Conservation (phyloP, 2,888 invertebrate species). For the Hydriomena furcata region DNA sequence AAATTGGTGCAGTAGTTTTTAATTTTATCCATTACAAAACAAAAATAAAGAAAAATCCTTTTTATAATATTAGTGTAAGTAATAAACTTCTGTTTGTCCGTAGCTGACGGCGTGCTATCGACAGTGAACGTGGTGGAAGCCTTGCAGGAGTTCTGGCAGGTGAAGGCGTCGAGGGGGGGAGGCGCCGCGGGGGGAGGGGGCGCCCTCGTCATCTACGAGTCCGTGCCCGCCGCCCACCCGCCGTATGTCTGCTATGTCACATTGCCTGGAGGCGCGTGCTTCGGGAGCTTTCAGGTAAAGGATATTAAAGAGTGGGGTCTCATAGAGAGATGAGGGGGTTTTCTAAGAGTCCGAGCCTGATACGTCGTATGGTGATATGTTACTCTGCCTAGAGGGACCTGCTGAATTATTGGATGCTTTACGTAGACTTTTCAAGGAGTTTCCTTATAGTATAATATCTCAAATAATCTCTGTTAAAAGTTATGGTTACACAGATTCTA, state of each 20-base stretch:
- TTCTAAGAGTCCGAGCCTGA: not conserved
- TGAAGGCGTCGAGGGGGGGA: slow-evolving; percentile 93
- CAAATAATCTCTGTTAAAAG: no score
- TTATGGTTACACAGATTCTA: no score
- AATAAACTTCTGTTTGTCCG: slow-evolving; percentile 3
- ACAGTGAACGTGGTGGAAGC: slow-evolving; percentile 98
- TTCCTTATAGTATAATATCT: no score
- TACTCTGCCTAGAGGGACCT: no score
- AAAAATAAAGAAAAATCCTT: no score
- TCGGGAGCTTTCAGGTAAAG: slow-evolving; percentile 95
- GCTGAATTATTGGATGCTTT: no score
- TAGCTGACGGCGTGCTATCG: slow-evolving; percentile 75
- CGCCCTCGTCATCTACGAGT: slow-evolving; percentile 97
- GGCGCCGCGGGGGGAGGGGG: slow-evolving; percentile 89
- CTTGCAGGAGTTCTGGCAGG: slow-evolving; percentile 98
- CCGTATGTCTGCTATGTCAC: slow-evolving; percentile 98
- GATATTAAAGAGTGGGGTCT: no score
- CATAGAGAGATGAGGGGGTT: not conserved
- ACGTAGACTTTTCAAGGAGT: no score
- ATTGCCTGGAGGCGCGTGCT: slow-evolving; percentile 97
- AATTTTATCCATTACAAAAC: no score
- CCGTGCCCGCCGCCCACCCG: slow-evolving; percentile 94
- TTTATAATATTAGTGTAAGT: no score
- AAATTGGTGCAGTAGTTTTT: no score
- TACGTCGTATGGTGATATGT: not conserved